phyloP scores from a whole-genome alignment of 2,888 invertebrate genomes.

The Adelognathus sp. region DNA sequence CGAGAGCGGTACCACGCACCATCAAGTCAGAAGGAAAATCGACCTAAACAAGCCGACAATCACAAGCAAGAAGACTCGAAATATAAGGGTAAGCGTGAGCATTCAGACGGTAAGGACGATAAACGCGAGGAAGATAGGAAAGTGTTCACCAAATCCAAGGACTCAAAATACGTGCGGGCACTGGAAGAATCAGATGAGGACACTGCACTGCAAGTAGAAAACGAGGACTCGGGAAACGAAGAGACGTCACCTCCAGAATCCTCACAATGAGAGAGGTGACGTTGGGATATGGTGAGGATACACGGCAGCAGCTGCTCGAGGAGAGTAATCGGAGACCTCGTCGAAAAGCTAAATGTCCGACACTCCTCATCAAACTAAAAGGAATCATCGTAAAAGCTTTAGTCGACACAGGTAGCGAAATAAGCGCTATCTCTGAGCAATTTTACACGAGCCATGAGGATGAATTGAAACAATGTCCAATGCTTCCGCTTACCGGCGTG shows the following conservation, averaged over 20 bases:
- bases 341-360: background rate
- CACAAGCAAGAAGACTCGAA: too few species aligned
- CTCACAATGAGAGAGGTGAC: background rate
- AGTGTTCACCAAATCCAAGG: too few species aligned
- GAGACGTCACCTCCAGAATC: background rate
- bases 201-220: too few species aligned
- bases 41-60: too few species aligned
- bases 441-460: background rate
- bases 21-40: too few species aligned
- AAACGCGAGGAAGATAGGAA: too few species aligned
- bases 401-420: background rate
- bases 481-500: background rate
- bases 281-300: background rate
- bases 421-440: background rate
- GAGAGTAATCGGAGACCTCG: too few species aligned
- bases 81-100: too few species aligned
- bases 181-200: too few species aligned
- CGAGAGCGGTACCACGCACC: too few species aligned
- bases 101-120: too few species aligned
- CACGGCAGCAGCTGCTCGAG: background rate
- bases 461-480: background rate
- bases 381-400: background rate
- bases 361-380: background rate
- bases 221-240: conserved; percentile 3
- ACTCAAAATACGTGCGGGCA: too few species aligned